A percentile compares a stretch with the other conserved stretches of the same genome.
Conservation (phyloP, 1,140 invertebrate species). For the Sitophilus oryzae region DNA sequence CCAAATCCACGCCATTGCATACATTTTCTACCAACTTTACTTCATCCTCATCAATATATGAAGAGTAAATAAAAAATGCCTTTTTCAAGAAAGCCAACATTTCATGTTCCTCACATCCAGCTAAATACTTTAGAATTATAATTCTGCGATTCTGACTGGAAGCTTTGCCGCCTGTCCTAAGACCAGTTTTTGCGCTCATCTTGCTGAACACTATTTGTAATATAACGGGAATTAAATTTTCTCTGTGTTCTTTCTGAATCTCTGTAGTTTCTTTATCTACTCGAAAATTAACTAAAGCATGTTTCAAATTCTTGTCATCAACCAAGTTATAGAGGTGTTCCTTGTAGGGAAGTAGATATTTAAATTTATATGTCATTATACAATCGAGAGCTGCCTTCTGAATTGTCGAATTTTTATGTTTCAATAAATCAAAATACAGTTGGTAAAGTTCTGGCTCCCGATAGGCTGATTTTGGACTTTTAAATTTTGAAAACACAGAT, state of each 20-base stretch:
- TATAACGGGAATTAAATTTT: slow-evolving; percentile 70
- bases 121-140: slow-evolving; percentile 77
- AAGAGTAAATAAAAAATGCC: slow-evolving; percentile 69
- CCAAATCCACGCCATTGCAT: slow-evolving; percentile 50
- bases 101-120: slow-evolving; percentile 72
- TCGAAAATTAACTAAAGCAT: slow-evolving; percentile 72
- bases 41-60: slow-evolving; percentile 54
- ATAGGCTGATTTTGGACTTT: slow-evolving; percentile 73
- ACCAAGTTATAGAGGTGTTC: slow-evolving; percentile 69
- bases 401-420: slow-evolving; percentile 67
- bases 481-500: slow-evolving; percentile 70
- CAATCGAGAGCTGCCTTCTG: slow-evolving; percentile 83
- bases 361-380: slow-evolving; percentile 75
- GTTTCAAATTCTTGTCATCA: slow-evolving; percentile 82
- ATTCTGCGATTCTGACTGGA: slow-evolving; percentile 61
- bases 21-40: slow-evolving; percentile 47
- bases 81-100: slow-evolving; percentile 74
- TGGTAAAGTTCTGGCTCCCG: slow-evolving; percentile 67
- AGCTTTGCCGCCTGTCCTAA: slow-evolving; percentile 65
- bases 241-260: slow-evolving; percentile 66
- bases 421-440: slow-evolving; percentile 73
- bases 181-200: slow-evolving; percentile 71
- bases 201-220: slow-evolving; percentile 85
- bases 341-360: slow-evolving; percentile 70
- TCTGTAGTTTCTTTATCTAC: slow-evolving; percentile 62